A percentile compares a stretch with the other conserved stretches of the same genome.
These are phyloP conservation scores for Ictalurus punctatus DNA, from an alignment of 2,113 vertebrate species.

Conservation along the genomic window DNA sequence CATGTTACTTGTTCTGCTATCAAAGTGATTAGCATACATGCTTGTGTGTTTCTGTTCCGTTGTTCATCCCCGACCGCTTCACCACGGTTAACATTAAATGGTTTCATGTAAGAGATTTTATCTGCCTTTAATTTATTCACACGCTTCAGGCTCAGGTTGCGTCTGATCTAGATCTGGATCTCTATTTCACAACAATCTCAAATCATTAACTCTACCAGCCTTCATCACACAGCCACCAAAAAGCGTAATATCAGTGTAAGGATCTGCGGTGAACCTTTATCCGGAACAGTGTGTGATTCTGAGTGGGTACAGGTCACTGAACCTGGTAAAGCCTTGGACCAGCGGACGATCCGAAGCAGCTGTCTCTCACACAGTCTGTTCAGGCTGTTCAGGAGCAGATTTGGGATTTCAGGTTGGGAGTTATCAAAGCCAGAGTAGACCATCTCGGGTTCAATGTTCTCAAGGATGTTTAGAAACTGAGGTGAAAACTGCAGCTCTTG, in stretches of 20 bases:
- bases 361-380: constrained; percentile 93
- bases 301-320: constrained; percentile 54
- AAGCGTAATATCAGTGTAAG: not conserved
- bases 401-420: constrained; percentile 80
- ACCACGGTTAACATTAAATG: not conserved
- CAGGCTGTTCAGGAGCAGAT: constrained; percentile 88
- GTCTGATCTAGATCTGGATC: not conserved
- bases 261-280: not conserved
- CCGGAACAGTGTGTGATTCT: not conserved
- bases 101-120: not conserved
- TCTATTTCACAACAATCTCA: not conserved
- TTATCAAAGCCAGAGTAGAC: constrained; percentile 88
- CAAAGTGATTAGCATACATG: not conserved
- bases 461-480: constrained; percentile 83
- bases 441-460: constrained; percentile 90
- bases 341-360: constrained; percentile 93
- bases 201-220: not conserved
- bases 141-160: not conserved
- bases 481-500: constrained; percentile 84
- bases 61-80: not conserved
- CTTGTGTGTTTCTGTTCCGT: not conserved
- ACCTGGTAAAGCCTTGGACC: constrained; percentile 98
- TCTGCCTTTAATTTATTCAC: not conserved
- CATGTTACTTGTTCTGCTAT: not conserved
- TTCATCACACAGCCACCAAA: not conserved